A percentile compares a stretch with the other conserved stretches of the same genome.
Conservation (phyloP, 2,797 vertebrate species). For the Sylvilagus floridanus region DNA sequence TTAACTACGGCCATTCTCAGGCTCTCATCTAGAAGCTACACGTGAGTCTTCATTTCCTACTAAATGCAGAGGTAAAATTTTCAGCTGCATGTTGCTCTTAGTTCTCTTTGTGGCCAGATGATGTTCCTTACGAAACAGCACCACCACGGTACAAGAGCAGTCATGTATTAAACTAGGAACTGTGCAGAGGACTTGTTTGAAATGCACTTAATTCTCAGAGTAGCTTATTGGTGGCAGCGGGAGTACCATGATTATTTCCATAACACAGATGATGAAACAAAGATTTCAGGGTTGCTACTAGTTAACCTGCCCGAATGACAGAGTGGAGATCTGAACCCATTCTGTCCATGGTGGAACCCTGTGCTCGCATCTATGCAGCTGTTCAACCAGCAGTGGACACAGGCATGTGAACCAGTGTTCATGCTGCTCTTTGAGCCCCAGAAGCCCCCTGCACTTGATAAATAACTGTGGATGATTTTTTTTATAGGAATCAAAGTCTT, state of each 20-base stretch:
- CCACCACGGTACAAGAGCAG: neutral
- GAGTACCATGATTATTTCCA: neutral
- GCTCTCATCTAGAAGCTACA: neutral
- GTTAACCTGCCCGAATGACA: neutral
- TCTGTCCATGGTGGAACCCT: neutral
- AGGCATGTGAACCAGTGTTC: neutral
- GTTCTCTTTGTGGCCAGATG: neutral
- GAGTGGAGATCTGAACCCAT: neutral
- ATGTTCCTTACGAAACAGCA: slow-evolving; percentile 1
- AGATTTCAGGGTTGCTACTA: slow-evolving; percentile 15
- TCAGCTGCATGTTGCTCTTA: neutral
- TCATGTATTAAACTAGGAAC: neutral
- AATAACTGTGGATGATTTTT: neutral
- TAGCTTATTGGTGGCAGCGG: neutral
- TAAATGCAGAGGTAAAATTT: slow-evolving; percentile 41
- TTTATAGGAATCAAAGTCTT: neutral
- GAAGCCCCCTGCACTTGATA: neutral
- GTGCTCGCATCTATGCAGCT: neutral
- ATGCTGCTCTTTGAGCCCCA: neutral
- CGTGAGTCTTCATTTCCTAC: slow-evolving; percentile 31
- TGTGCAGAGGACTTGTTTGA: neutral
- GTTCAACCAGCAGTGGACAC: neutral
- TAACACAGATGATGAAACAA: neutral
- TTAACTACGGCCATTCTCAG: slow-evolving; percentile 57
- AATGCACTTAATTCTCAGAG: neutral